phyloP scores from a whole-genome alignment of 2,888 invertebrate genomes.

The Isotomurus palustris region DNA sequence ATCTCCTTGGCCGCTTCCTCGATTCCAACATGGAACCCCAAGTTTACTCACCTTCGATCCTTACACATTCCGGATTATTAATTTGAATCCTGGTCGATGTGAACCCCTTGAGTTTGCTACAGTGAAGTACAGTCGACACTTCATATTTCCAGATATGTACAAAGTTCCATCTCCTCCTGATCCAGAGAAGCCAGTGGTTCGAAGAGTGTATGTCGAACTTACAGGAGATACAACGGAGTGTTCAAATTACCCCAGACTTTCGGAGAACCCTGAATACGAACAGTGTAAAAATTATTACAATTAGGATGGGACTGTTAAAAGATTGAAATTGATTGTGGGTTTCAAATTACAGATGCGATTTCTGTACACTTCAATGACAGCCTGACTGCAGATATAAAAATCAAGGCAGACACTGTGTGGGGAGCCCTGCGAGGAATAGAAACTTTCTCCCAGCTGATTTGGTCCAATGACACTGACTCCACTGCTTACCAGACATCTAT shows the following conservation, averaged over 20 bases:
- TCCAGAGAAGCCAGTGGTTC: conserved; percentile 15
- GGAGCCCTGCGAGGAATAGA: conserved; percentile 80
- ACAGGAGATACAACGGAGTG: conserved; percentile 19
- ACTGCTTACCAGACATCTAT: neutral
- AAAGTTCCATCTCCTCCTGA: conserved; percentile 11
- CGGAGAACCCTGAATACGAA: conserved; percentile 23
- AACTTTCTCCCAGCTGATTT: conserved; percentile 74
- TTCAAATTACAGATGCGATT: conserved; percentile 5
- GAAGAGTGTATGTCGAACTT: conserved; percentile 15
- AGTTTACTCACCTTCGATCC: conserved; percentile 24
- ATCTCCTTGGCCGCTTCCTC: conserved; percentile 37
- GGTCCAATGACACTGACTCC: conserved; percentile 40
- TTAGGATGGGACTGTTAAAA: too few relatives aligned
- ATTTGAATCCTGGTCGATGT: conserved; percentile 12
- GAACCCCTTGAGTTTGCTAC: conserved; percentile 32
- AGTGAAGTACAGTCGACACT: conserved; percentile 21
- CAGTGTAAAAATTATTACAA: too few relatives aligned
- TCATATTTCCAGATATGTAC: conserved; percentile 25
- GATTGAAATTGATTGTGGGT: neutral
- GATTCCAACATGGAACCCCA: conserved; percentile 14
- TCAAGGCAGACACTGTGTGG: conserved; percentile 58
- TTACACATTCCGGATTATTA: conserved; percentile 17
- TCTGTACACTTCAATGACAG: conserved; percentile 5
- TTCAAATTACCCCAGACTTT: conserved; percentile 18
- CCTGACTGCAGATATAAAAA: conserved; percentile 15